These are phyloP conservation scores for Pelvicachromis taeniatus DNA, from an alignment of 2,113 vertebrate species.

Conservation along the genomic window DNA sequence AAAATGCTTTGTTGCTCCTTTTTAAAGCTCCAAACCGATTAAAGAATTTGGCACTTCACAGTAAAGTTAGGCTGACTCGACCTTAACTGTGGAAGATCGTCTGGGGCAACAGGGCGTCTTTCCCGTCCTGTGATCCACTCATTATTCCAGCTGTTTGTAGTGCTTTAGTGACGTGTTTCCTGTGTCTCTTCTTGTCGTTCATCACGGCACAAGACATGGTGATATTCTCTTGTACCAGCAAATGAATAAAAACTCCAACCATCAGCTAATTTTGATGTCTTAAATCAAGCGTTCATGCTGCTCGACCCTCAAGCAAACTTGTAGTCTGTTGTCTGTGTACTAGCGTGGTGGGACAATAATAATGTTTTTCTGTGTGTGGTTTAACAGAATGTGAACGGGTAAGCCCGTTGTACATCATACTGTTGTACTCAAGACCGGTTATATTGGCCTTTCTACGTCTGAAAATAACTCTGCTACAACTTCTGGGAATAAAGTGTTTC, in stretches of 20 bases:
- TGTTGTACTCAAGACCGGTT: constrained; percentile 62
- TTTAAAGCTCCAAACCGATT: not conserved
- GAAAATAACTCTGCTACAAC: constrained; percentile 61
- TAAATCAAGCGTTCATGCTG: constrained; percentile 24
- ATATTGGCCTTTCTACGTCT: constrained; percentile 66
- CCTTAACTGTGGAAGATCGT: not conserved
- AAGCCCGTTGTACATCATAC: constrained; percentile 65
- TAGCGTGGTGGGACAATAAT: constrained; percentile 59
- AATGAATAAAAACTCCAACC: constrained; percentile 12
- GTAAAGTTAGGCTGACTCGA: not conserved
- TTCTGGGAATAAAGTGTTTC: constrained; percentile 74
- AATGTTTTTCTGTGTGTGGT: constrained; percentile 54
- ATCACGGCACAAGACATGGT: not conserved
- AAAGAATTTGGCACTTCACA: not conserved
- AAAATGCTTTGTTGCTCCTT: constrained; percentile 3
- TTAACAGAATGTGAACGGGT: constrained; percentile 57
- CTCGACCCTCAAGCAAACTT: constrained; percentile 13
- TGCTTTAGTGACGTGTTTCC: constrained; percentile 44
- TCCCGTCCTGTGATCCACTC: not conserved
- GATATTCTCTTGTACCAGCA: constrained; percentile 19
- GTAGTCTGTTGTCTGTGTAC: constrained; percentile 40
- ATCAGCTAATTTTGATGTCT: constrained; percentile 38
- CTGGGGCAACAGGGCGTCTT: not conserved
- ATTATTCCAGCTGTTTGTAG: constrained; percentile 28
- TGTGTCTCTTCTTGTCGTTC: not conserved